Percentiles rank a stretch among this genome's conserved stretches.
Evolutionary conservation across 2,797 vertebrate species (phyloP).

Genomic region (Myotis myotis): DNA sequence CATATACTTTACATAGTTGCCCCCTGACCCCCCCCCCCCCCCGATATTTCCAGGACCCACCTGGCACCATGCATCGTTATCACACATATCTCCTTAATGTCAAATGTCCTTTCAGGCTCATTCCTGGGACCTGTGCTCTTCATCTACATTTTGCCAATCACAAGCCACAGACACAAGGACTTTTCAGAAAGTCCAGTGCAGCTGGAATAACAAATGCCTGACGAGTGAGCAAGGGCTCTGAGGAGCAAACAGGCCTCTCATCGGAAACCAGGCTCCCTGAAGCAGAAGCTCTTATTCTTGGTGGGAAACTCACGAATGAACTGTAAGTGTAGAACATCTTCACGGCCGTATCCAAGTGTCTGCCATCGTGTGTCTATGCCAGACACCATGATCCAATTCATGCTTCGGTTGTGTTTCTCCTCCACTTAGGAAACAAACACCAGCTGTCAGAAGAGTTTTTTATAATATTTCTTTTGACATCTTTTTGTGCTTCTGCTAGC

Average conservation of each 20-base stretch:
- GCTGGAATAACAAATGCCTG: not conserved
- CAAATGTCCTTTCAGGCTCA: not conserved
- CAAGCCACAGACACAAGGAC: not conserved
- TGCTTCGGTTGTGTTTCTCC: not conserved
- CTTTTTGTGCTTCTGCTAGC: constrained; percentile 18
- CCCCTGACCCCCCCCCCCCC: not conserved
- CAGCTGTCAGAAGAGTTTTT: constrained; percentile 24
- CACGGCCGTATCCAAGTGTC: not conserved
- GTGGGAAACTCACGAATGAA: not conserved
- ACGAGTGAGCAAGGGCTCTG: not conserved
- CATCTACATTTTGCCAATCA: not conserved
- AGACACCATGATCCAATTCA: not conserved
- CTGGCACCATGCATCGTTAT: not conserved
- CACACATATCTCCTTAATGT: not conserved
- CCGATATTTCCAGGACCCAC: not conserved
- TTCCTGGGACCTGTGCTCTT: not conserved
- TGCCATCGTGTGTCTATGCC: not conserved
- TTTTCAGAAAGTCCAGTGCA: not conserved
- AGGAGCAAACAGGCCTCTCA: not conserved
- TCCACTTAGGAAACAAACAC: not conserved
- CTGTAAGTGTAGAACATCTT: not conserved
- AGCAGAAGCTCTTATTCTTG: not conserved
- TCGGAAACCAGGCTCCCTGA: not conserved
- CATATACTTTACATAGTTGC: not conserved
- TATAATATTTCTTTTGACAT: constrained; percentile 13